Base-by-base conservation (phyloP, 2,113 vertebrate species). In the Maccullochella peelii region DNA sequence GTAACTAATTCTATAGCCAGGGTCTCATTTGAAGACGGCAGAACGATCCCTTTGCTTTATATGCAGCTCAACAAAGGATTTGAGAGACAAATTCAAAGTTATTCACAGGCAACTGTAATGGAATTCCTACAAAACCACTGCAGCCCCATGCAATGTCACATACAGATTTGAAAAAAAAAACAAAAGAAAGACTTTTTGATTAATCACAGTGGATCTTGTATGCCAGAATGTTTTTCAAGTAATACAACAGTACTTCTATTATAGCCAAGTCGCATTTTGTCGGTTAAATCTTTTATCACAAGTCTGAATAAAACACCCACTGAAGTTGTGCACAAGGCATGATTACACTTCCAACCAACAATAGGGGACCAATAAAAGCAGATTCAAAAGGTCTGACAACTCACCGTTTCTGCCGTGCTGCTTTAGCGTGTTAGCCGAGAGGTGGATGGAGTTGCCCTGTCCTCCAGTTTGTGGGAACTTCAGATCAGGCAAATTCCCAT, bases 341-440 rank as follows among this genome's bases (percentile, higher is more conserved):
- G 21, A 61, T 21, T 25, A 5, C 49, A 27, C 50, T 69, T 81
- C 66, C 55, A 27, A 66, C 20, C 47, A 49, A 80, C 87, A 79
- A 78, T 12, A 38, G 12, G 9, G 30, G 6, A 38, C 15, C 27
- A 59, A 15, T 12, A 27, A 47, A 23, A 52, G 30, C 8, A 11
- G 3, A 30, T 12, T 54, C 21, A 50, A 62, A 57, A 18, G 30
- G 6, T 69, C 8, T 8, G 40, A 27, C 10, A 5, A 44, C 96
- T 89, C 93, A 99, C 98, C 98, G 0, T 99, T 99, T 62, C 97
- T 96, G 33, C 98, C 98, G 27, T 99, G 98, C 84, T 99, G 98
- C 85, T 98, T 99, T 68, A 99, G 93, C 10, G 98, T 99, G 87
- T 97, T 99, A 23, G 98, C 98, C 2, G 98, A 99, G 33, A 99